Evolutionary conservation across 1,140 invertebrate genomes (phyloP).

Genomic region (Sminthurides bifidus): DNA sequence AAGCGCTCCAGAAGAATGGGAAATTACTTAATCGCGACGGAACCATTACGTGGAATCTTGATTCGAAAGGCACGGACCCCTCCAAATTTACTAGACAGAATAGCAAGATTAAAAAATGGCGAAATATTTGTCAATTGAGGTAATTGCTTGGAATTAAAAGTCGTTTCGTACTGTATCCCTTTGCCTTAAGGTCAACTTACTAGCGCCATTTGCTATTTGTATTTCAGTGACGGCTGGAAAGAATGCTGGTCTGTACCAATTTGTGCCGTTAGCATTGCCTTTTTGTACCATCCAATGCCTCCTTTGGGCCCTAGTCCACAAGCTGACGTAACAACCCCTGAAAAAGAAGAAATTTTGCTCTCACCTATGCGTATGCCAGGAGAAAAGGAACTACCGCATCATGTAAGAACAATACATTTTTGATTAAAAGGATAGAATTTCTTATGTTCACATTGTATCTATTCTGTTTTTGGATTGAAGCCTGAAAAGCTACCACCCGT

Average conservation of each 20-base stretch:
- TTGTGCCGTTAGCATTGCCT: slow-evolving; percentile 76
- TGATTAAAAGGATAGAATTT: slow-evolving; percentile 9
- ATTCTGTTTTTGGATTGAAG: neutral
- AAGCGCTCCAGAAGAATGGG: too few species aligned
- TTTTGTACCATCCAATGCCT: slow-evolving; percentile 81
- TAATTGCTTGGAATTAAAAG: slow-evolving; percentile 27
- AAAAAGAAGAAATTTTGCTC: slow-evolving; percentile 81
- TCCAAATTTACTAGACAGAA: too few species aligned
- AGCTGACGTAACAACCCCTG: slow-evolving; percentile 81
- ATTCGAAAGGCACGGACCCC: too few species aligned
- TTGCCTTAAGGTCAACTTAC: neutral
- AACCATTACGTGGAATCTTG: too few species aligned
- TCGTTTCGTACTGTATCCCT: neutral
- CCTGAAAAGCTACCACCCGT: slow-evolving; percentile 2
- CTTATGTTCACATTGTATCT: neutral
- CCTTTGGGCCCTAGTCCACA: slow-evolving; percentile 71
- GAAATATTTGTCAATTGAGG: slow-evolving; percentile 66
- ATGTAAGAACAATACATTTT: slow-evolving; percentile 32
- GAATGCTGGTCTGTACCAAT: slow-evolving; percentile 93
- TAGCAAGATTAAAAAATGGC: slow-evolving; percentile 60
- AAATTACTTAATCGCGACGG: too few species aligned
- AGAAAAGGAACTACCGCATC: slow-evolving; percentile 54
- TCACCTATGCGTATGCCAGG: slow-evolving; percentile 80
- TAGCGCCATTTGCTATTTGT: neutral
- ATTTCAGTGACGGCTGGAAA: slow-evolving; percentile 65